Conservation (phyloP, 2,797 vertebrate species). For the Channa striata region DNA sequence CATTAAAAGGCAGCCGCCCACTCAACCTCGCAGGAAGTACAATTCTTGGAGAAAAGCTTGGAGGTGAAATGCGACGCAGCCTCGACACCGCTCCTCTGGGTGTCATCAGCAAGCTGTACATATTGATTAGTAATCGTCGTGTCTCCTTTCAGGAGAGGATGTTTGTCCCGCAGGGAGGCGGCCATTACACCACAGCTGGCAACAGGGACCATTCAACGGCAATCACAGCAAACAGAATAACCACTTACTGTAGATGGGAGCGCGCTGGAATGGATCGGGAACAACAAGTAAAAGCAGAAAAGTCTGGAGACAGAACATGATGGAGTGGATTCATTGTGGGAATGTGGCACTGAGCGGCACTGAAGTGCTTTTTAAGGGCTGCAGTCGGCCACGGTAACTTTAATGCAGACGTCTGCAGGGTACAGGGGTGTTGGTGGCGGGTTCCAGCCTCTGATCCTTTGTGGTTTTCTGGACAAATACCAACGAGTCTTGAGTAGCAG, state of each 20-base stretch:
- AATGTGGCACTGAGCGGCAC: conserved; percentile 20
- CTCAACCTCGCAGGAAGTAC: conserved; percentile 33
- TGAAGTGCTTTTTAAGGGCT: conserved; percentile 40
- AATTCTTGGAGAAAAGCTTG: conserved; percentile 30
- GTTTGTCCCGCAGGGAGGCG: conserved; percentile 66
- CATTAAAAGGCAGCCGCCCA: conserved; percentile 46
- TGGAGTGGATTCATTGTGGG: conserved; percentile 21
- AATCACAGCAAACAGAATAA: conserved; percentile 69
- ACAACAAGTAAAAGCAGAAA: conserved; percentile 38
- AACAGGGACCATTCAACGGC: conserved; percentile 70
- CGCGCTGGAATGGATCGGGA: conserved; percentile 38
- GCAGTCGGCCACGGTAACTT: conserved; percentile 21
- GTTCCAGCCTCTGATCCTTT: conserved; percentile 3
- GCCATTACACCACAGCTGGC: conserved; percentile 66
- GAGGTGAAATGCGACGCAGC: conserved; percentile 59
- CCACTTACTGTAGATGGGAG: conserved; percentile 54
- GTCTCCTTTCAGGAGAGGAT: conserved; percentile 59
- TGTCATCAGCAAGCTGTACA: conserved; percentile 55
- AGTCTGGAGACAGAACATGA: conserved; percentile 4
- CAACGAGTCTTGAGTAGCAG: neutral
- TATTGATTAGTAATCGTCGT: conserved; percentile 76
- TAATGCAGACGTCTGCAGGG: conserved; percentile 11
- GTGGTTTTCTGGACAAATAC: conserved; percentile 9
- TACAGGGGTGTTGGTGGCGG: neutral
- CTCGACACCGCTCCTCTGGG: conserved; percentile 50